Evolutionary conservation across 2,113 vertebrate species (phyloP).

Genomic region (Aspidoscelis tigris): DNA sequence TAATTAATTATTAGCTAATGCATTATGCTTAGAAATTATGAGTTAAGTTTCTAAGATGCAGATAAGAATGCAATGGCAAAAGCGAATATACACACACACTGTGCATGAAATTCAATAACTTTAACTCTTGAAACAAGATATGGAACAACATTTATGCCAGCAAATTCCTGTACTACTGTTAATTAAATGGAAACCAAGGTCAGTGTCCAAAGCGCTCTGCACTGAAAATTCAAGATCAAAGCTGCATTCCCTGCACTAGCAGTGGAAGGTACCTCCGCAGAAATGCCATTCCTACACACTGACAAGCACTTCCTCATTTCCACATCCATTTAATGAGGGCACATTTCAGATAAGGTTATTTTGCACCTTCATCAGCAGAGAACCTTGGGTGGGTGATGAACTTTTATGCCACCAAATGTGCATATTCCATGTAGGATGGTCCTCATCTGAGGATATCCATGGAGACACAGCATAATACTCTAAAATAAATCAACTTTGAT

Average conservation of each 20-base stretch:
- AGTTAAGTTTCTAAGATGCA: slow-evolving; percentile 50
- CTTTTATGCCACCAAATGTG: no score
- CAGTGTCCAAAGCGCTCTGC: neutral
- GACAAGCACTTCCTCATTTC: no score
- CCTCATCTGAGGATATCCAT: no score
- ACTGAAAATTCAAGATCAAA: neutral
- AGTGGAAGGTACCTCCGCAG: no score
- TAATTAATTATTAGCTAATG: slow-evolving; percentile 71
- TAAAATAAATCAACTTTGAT: neutral
- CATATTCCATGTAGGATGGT: no score
- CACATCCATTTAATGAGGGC: no score
- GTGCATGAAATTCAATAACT: neutral
- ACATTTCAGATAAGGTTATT: no score
- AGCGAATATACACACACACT: neutral
- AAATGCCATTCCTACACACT: no score
- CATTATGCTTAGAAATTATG: slow-evolving; percentile 49
- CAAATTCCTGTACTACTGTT: neutral
- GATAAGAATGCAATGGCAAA: neutral
- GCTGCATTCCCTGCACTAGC: no score
- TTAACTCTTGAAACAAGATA: neutral
- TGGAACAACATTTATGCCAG: neutral
- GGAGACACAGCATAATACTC: no score
- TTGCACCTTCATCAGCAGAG: no score
- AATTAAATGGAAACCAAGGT: neutral
- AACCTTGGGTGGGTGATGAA: no score